These are phyloP conservation scores for Brachyalestes nurse DNA, from an alignment of 2,797 vertebrate genomes.

Conservation along the genomic window DNA sequence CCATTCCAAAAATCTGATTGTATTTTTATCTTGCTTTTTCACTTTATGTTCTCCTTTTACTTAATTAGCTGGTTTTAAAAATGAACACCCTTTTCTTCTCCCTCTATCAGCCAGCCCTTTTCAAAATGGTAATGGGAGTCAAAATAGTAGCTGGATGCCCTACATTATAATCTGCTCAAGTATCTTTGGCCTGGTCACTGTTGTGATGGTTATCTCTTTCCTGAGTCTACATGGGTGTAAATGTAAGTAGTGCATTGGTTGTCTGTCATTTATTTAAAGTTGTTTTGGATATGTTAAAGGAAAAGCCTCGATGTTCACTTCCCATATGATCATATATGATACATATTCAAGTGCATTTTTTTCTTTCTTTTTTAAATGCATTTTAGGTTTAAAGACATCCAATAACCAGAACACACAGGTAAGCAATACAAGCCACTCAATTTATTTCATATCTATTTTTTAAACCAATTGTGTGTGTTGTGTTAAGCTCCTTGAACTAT, in stretches of 20 bases:
- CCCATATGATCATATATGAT: neutral
- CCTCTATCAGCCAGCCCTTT: neutral
- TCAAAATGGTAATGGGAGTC: rapidly evolving
- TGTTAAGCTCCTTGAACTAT: neutral
- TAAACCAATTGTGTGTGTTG: neutral
- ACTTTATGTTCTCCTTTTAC: neutral
- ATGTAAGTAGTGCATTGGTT: slow-evolving; percentile 49
- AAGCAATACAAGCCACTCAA: neutral
- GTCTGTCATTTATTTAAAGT: neutral
- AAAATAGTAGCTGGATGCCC: slow-evolving; percentile 2
- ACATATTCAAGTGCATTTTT: neutral
- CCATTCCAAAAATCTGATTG: neutral
- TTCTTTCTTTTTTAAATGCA: neutral
- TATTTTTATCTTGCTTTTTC: neutral
- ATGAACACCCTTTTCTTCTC: neutral
- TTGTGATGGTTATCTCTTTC: slow-evolving; percentile 19
- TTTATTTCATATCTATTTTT: neutral
- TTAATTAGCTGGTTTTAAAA: neutral
- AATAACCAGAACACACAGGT: neutral
- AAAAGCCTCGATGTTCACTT: neutral
- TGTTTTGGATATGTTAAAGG: neutral
- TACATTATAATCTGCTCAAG: slow-evolving; percentile 57
- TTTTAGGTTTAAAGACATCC: slow-evolving; percentile 32
- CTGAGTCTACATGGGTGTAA: slow-evolving; percentile 28
- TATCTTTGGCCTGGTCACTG: slow-evolving; percentile 43